Evolutionary conservation across 2,888 invertebrate genomes (phyloP), one percentile per base, ranked within the genome.

Genomic region (Machimus atricapillus): DNA sequence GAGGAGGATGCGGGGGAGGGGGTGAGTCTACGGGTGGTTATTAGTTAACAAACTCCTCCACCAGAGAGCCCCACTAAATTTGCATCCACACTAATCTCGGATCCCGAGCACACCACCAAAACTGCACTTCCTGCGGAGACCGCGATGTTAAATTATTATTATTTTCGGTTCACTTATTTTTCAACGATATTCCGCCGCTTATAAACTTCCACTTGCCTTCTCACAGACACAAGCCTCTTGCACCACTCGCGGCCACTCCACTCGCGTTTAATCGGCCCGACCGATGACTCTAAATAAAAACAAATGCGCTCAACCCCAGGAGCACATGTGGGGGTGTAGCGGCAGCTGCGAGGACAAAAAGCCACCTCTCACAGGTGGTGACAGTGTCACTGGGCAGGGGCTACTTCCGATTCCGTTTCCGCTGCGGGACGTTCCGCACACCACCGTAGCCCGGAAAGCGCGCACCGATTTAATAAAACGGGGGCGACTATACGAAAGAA

Each of bases 321-420:
- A 66, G 66, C 66, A 66, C 66, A 66, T 58, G 58, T 66, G 82
- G 82, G 82, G 82, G 82, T 82, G 66, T 66, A 83, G 74, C 74
- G 27, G 74, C 74, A 74, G 46, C 85, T 74, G n/a, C n/a, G 23
- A 8, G 74, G 23, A 19, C 74, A 14, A 19, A 74, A 19, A 74
- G 31, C 27, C 73, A 85, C 85, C 52, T 74, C 52, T 85, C 85
- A 85, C 85, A 85, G 85, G 85, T 85, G 85, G 85, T 85, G 85
- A 74, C 85, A 85, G 74, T 85, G 73, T 9, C 0, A 46, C 85
- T 85, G 74, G 58, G 27, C 74, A 74, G 85, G 43, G 19, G 74
- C 43, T 43, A 85, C 85, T 85, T 85, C 85, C 85, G 74, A 85
- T 85, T 85, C 85, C 85, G 85, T 23, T 85, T 85, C 85, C 85